These are phyloP conservation scores for Deilephila porcellus DNA, from an alignment of 2,888 invertebrate species.

Conservation along the genomic window DNA sequence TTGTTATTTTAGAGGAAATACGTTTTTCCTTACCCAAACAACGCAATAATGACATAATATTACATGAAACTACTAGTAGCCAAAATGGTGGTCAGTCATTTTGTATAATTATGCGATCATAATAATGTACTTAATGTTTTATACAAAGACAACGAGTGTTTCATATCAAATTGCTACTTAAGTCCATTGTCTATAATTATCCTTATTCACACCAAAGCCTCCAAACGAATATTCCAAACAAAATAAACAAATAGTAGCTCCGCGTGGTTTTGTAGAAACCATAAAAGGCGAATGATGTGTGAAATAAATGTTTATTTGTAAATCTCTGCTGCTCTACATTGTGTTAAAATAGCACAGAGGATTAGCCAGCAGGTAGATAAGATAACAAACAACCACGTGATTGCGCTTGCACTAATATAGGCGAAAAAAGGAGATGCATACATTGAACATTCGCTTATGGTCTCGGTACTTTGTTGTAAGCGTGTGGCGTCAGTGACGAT, in stretches of 20 bases:
- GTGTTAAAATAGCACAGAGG: constrained; percentile 71
- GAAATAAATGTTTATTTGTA: constrained; percentile 51
- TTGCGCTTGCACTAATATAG: constrained; percentile 61
- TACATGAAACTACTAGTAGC: too few relatives aligned
- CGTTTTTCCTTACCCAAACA: too few relatives aligned
- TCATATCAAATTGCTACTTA: neutral
- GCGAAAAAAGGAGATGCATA: neutral
- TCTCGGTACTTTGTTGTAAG: constrained; percentile 4
- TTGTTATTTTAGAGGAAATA: too few relatives aligned
- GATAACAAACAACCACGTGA: constrained; percentile 69
- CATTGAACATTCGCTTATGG: neutral
- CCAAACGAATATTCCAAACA: neutral
- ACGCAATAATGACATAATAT: too few relatives aligned
- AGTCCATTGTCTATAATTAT: neutral
- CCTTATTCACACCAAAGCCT: constrained; percentile 8
- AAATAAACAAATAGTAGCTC: constrained; percentile 11
- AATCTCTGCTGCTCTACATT: constrained; percentile 63
- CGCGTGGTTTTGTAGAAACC: constrained; percentile 43
- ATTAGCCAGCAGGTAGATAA: constrained; percentile 72
- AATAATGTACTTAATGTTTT: neutral
- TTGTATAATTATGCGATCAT: neutral
- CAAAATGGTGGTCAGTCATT: neutral
- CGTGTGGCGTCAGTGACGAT: constrained; percentile 28
- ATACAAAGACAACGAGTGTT: neutral
- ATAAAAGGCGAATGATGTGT: constrained; percentile 37